Evolutionary conservation across 1,140 invertebrate genomes (phyloP), one percentile per base, ranked within the genome.

Genomic region (Drosophila nebulosa): DNA sequence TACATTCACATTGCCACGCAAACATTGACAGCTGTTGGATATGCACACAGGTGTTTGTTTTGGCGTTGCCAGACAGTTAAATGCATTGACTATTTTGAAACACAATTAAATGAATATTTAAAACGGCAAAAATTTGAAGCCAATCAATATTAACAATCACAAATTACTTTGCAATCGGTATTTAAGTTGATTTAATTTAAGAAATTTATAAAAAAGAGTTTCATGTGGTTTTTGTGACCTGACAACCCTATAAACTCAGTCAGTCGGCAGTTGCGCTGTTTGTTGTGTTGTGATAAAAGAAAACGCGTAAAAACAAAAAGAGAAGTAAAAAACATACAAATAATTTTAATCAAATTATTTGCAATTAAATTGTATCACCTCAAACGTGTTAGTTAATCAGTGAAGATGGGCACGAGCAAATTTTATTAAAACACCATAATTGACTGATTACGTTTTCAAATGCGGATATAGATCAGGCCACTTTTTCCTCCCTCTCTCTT

Each of bases 311-410:
- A 68, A 80, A 68, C 68, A 58, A 35, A 36, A 75, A 24, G 52
- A 86, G 16, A 60, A 71, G 79, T n/a, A 85, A 86, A 70, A 64
- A 71, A 71, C 77, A 74, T 68, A 64, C 79, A 78, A 55, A 27
- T 27, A 71, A 59, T 21, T 46, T 46, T 46, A 21, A 21, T 46
- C 59, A 36, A 69, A 79, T 76, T 71, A 62, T 64, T 30, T 64
- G 74, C 42, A 65, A 86, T 70, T 78, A 56, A 46, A 32, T 14
- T 32, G 53, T 46, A 16, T 46, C 39, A 46, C 32, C 51, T 21
- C 46, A 35, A 67, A 67, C 56, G 27, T 65, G 66, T 66, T 62
- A 24, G 36, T 56, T 42, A 72, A 46, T 10, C 39, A 46, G 39
- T 16, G 16, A 46, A 46, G 39, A 46, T 46, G 39, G 2, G 18